A percentile compares a stretch with the other conserved stretches of the same genome.
Conservation (phyloP, 2,888 invertebrate genomes). For the Therioaphis trifolii region DNA sequence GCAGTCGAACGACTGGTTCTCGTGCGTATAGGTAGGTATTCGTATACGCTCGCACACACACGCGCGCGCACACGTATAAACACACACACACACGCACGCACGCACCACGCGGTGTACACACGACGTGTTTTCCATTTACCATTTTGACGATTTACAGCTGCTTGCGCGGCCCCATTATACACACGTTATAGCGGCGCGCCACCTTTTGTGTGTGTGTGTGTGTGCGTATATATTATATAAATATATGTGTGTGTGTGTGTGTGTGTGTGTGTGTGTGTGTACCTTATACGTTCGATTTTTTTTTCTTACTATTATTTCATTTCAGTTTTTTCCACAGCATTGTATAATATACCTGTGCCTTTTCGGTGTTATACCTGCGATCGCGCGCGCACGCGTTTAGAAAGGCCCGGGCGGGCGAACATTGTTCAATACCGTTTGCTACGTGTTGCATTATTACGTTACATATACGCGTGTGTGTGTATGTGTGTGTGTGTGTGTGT, state of each 20-base stretch:
- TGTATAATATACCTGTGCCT: conserved; percentile 61
- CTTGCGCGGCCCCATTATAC: conserved; percentile 50
- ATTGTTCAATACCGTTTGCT: conserved; percentile 16
- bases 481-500: neutral
- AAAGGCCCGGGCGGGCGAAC: conserved; percentile 15
- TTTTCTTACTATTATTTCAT: too few species aligned
- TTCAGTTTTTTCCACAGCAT: conserved; percentile 27
- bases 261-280: too few species aligned
- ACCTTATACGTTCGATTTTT: conserved; percentile 7
- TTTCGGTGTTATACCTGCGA: conserved; percentile 52
- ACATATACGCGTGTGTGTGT: neutral
- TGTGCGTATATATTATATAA: too few species aligned
- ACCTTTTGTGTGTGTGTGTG: conserved; percentile 57
- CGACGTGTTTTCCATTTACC: conserved; percentile 50
- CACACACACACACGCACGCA: too few species aligned
- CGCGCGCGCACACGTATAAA: neutral
- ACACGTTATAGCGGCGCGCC: conserved; percentile 40
- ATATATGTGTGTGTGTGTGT: too few species aligned
- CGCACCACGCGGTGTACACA: too few species aligned
- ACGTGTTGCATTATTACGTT: too few species aligned
- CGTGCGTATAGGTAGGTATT: neutral
- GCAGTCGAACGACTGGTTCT: conserved; percentile 41
- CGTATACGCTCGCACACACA: neutral
- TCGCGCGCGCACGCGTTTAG: conserved; percentile 12
- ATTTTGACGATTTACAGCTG: conserved; percentile 61